Percentiles rank a stretch among this genome's conserved stretches.
Evolutionary conservation across 2,797 vertebrate genomes (phyloP).

Genomic region (Sebastes alutus): DNA sequence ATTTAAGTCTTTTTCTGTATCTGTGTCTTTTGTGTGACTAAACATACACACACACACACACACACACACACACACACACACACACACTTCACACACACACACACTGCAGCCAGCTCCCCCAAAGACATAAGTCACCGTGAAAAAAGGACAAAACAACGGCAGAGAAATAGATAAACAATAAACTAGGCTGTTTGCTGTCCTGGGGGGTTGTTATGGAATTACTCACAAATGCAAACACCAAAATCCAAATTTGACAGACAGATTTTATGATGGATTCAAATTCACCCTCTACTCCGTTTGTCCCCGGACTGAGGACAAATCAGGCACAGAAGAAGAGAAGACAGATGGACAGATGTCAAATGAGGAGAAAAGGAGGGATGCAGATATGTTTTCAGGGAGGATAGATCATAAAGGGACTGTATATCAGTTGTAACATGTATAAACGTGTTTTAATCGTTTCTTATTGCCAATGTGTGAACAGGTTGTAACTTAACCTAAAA

Average conservation of each 20-base stretch:
- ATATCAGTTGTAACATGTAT: no score
- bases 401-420: no score
- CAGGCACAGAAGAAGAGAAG: not conserved
- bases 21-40: not conserved
- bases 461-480: rapidly evolving
- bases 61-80: not conserved
- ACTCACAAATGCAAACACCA: slow-evolving; percentile 5
- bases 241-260: slow-evolving; percentile 15
- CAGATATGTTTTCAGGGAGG: rapidly evolving
- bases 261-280: slow-evolving; percentile 39
- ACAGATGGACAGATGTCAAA: slow-evolving; percentile 1
- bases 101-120: not conserved
- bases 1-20: not conserved
- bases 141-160: slow-evolving; percentile 1
- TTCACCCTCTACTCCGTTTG: not conserved
- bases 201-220: not conserved
- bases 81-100: not conserved
- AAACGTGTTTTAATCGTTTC: no score
- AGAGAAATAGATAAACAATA: not conserved
- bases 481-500: no score
- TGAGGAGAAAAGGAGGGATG: not conserved
- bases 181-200: not conserved
- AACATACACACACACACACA: not conserved
- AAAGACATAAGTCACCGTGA: slow-evolving; percentile 1
- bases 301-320: not conserved